Evolutionary conservation across 1,140 invertebrate species (phyloP).

Genomic region (Sweltsa coloradensis): DNA sequence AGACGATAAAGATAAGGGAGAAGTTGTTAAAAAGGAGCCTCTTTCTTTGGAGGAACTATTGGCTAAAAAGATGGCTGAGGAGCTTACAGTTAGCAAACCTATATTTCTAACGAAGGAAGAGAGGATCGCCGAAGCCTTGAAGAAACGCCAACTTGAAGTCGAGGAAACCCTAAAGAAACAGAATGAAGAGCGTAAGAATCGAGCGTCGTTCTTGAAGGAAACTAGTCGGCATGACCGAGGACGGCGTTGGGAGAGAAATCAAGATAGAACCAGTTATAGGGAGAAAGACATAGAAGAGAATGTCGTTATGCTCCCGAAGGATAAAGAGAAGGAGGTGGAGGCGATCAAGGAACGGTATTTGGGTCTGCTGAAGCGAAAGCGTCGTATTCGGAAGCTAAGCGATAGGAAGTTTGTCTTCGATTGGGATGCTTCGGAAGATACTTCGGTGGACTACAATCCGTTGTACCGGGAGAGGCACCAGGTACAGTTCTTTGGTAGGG

Average conservation of each 20-base stretch:
- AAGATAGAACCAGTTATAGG: slow-evolving; percentile 22
- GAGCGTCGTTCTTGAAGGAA: slow-evolving; percentile 27
- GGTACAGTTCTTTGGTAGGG: slow-evolving; percentile 93
- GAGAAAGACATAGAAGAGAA: slow-evolving; percentile 28
- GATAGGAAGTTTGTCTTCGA: slow-evolving; percentile 99
- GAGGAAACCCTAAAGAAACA: slow-evolving; percentile 50
- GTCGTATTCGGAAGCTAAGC: slow-evolving; percentile 82
- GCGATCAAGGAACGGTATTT: slow-evolving; percentile 92
- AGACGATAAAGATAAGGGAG: too few relatives aligned
- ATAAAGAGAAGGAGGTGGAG: slow-evolving; percentile 83
- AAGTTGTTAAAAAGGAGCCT: slow-evolving; percentile 64
- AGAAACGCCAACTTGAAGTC: slow-evolving; percentile 77
- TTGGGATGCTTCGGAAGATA: slow-evolving; percentile 98
- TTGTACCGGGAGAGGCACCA: slow-evolving; percentile 94
- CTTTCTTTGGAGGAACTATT: slow-evolving; percentile 92
- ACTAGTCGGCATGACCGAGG: slow-evolving; percentile 27
- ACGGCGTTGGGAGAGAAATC: slow-evolving; percentile 24
- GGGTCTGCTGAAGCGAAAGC: slow-evolving; percentile 89
- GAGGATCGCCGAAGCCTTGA: slow-evolving; percentile 75
- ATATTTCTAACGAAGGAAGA: slow-evolving; percentile 97
- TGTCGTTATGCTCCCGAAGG: slow-evolving; percentile 40
- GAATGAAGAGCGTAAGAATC: slow-evolving; percentile 57
- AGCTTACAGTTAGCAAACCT: slow-evolving; percentile 84
- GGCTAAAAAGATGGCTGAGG: slow-evolving; percentile 92
- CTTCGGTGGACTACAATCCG: slow-evolving; percentile 93